Base-by-base conservation (phyloP, 2,797 vertebrate species). In the Catostomus latipinnis region DNA sequence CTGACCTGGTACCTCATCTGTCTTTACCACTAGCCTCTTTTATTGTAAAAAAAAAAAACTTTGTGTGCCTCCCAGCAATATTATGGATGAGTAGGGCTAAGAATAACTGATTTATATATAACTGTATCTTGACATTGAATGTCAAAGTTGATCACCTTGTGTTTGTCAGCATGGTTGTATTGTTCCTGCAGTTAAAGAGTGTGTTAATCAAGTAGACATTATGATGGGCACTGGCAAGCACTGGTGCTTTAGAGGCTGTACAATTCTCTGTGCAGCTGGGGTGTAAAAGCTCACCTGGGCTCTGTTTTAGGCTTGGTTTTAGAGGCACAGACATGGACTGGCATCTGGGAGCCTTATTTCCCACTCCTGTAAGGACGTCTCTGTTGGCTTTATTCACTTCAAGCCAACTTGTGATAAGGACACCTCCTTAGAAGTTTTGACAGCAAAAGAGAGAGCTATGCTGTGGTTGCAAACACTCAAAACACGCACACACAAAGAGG, bases 181-280 rank as follows among this genome's bases (percentile, higher is more conserved):
- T 82, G 68, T 67, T 71, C 5, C 53, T 66, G 76, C 86, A 81
- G 88, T 87, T 85, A 84, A 79, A 78, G 84, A 86, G 84, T 89
- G 88, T 87, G 88, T 87, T 91, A 93, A 93, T 92, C 87, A 91
- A 88, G 91, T 90, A 91, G 90, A 82, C 81, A 83, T 88, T 88
- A 89, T 86, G 88, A 67, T 45, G 89, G 86, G 86, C 88, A 90
- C 87, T 84, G 82, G 82, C 77, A 86, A 88, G 86, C 81, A 76
- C 93, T 93, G 92, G 91, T 93, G 93, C 89, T 90, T 86, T 86
- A 90, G 88, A 86, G 85, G 88, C 90, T 84, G 81, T 86, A 88
- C 88, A 83, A 85, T 60, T 91, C 91, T 90, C 88, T 83, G 83
- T 74, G 78, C 82, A 78, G 80, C 76, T 83, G 65, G 73, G 86